These are phyloP conservation scores for Drosophila tristis DNA, from an alignment of 1,140 invertebrate species.

Conservation along the genomic window DNA sequence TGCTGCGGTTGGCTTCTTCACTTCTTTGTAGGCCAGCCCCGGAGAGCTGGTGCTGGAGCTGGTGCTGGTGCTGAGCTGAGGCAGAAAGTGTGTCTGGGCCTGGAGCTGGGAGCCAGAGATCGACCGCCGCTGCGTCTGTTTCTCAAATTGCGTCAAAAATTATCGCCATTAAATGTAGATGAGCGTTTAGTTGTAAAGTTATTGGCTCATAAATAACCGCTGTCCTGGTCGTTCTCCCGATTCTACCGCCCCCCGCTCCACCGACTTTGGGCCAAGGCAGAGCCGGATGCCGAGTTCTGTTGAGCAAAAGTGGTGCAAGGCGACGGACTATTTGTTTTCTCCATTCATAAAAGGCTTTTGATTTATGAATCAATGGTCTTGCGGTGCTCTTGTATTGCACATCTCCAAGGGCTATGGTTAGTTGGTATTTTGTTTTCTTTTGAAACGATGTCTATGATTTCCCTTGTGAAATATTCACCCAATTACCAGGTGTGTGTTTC, in stretches of 20 bases:
- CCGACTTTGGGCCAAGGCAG: too few species aligned
- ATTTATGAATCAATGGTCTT: slow-evolving; percentile 47
- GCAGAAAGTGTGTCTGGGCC: too few species aligned
- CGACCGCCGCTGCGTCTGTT: slow-evolving; percentile 55
- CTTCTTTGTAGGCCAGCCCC: slow-evolving; percentile 53
- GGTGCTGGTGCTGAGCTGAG: too few species aligned
- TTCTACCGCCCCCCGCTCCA: background rate
- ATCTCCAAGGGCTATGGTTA: background rate
- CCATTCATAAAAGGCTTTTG: slow-evolving; percentile 66
- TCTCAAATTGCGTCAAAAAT: slow-evolving; percentile 80
- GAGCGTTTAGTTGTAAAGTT: slow-evolving; percentile 82
- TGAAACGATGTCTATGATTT: too few species aligned
- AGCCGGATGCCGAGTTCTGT: background rate
- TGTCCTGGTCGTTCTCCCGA: slow-evolving; percentile 3
- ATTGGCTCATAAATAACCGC: slow-evolving; percentile 74
- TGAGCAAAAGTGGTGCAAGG: background rate
- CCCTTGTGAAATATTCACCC: too few species aligned
- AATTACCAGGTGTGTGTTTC: too few species aligned
- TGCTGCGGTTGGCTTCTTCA: slow-evolving; percentile 62
- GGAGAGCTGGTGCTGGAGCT: background rate
- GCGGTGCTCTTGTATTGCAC: slow-evolving; percentile 39
- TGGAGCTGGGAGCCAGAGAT: slow-evolving; percentile 4
- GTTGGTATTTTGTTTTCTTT: too few species aligned
- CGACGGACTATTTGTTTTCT: slow-evolving; percentile 26
- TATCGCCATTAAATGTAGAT: slow-evolving; percentile 82